A percentile compares a stretch with the other conserved stretches of the same genome.
Evolutionary conservation across 1,140 invertebrate genomes (phyloP).

Genomic region (Metopolophium dirhodum): DNA sequence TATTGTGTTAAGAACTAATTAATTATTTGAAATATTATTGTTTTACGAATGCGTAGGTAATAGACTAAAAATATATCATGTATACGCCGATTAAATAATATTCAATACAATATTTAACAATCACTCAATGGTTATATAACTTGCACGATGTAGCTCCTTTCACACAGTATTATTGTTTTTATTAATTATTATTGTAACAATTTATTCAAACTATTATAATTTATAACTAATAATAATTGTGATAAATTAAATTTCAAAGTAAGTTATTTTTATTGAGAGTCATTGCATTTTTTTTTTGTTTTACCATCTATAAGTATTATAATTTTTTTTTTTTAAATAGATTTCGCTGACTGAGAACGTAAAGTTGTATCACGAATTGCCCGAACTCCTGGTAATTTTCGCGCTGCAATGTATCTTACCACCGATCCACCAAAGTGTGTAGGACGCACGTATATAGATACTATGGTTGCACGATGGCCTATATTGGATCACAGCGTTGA

Average conservation of each 20-base stretch:
- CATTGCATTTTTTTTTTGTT: no score
- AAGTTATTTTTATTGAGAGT: background rate
- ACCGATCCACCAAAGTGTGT: no score
- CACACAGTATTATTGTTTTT: background rate
- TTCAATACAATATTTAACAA: background rate
- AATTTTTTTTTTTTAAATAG: no score
- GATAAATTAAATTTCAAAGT: background rate
- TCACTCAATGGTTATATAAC: background rate
- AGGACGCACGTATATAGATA: no score
- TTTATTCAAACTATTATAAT: background rate
- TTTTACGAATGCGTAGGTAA: background rate
- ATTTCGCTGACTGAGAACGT: no score
- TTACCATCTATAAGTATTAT: no score
- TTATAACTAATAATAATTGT: background rate
- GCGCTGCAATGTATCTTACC: no score
- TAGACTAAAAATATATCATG: background rate
- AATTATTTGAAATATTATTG: background rate
- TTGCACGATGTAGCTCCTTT: background rate
- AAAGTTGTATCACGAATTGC: no score
- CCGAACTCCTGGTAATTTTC: no score
- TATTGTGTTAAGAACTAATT: background rate
- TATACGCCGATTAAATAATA: background rate
- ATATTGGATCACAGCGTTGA: no score
- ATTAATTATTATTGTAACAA: background rate
- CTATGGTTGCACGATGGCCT: no score